Base-by-base conservation (phyloP, 2,113 vertebrate genomes). In the Tichodroma muraria region DNA sequence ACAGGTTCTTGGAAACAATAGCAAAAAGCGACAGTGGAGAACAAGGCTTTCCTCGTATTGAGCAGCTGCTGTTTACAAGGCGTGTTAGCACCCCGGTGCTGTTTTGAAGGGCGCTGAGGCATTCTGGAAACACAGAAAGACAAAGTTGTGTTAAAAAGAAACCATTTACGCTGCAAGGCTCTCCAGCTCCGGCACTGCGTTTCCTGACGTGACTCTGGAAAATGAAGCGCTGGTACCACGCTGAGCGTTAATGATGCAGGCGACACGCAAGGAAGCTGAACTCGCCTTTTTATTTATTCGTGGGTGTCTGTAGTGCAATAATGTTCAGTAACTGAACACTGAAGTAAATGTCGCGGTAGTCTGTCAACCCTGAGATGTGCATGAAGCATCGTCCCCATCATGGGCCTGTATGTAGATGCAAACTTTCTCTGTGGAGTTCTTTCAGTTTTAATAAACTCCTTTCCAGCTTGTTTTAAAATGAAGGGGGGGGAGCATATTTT, bases 181-280 rank as follows among this genome's bases (percentile, higher is more conserved):
- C 50, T 49, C 28, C 24, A 23, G 53, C 3, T 15, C 27, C 0
- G 0, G 49, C 0, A 10, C 25, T 18, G 45, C 1, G 0, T 42
- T 69, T 87, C 56, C 90, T 49, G 44, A 6, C 0, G 4, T 6
- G 52, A 17, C 61, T 59, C 11, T 5, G 63, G 80, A 7, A 66
- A 20, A 30, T 0, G 33, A 70, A 30, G 68, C 0, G 2, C 76
- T 31, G 69, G 54, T 22, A 4, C 3, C 22, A 9, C 1, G 4
- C 38, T 3, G 65, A 71, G 90, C 4, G 21, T 61, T 77, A 30
- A 11, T 23, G 68, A 57, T 24, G 40, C n/a, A 12, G 14, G 56
- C 4, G 0, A 7, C 2, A 33, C 1, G 0, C 33, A 2, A 28
- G 57, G 78, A 71, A 68, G 57, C 73, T 4, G 40, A 71, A 49